These are phyloP conservation scores for Octonoba sinensis DNA, from an alignment of 2,888 invertebrate species.

Conservation along the genomic window DNA sequence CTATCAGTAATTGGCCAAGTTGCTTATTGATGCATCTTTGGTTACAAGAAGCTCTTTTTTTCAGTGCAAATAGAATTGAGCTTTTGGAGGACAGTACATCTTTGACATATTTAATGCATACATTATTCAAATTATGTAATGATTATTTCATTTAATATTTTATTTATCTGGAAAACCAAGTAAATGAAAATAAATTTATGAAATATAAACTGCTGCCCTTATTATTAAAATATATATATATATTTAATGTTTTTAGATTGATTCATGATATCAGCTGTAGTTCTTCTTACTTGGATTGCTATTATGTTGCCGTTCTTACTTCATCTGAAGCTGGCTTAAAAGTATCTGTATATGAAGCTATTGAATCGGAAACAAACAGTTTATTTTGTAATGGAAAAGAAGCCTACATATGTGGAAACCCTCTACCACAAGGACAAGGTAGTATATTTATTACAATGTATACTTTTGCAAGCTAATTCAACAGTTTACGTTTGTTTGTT, in stretches of 20 bases:
- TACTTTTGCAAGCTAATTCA: background rate
- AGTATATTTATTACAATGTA: background rate
- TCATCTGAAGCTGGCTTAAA: constrained; percentile 57
- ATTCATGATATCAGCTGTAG: constrained; percentile 61
- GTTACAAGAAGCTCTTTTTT: no score
- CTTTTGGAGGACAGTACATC: no score
- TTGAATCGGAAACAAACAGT: constrained; percentile 50
- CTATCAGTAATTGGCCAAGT: no score
- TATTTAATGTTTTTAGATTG: constrained; percentile 16
- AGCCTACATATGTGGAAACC: constrained; percentile 56
- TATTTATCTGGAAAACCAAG: no score
- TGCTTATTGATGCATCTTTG: no score
- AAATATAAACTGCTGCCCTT: no score
- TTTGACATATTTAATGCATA: no score
- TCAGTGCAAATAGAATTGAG: no score
- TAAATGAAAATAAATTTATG: no score
- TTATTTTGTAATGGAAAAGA: constrained; percentile 50
- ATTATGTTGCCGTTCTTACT: constrained; percentile 56
- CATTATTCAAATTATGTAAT: no score
- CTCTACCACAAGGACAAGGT: constrained; percentile 62
- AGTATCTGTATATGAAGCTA: constrained; percentile 47
- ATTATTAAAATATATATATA: background rate
- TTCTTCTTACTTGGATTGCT: constrained; percentile 46
- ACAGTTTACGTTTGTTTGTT: background rate
- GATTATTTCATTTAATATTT: no score